Base-by-base conservation (phyloP, 2,113 vertebrate species). In the Pogonocichla stellata region DNA sequence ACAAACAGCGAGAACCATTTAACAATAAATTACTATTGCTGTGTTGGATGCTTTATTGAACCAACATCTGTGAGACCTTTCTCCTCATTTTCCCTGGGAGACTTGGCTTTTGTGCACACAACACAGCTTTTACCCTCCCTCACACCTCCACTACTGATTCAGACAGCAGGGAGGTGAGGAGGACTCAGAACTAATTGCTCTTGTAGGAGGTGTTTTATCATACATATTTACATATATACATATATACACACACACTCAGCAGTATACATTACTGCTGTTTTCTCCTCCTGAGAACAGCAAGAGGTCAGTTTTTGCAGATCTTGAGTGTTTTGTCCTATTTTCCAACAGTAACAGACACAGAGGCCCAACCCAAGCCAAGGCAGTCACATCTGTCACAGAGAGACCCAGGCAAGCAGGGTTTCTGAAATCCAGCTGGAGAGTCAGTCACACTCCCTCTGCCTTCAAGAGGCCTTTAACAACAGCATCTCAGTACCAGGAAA, bases 21-120 rank as follows among this genome's bases (percentile, higher is more conserved):
- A 79, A 86, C 22, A 72, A 69, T 53, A 83, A 67, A 67, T 47
- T 47, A 53, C 50, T 56, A 34, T 24, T 72, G n/a, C 48, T 61
- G 53, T 57, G 77, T 65, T 69, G 77, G 91, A 84, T 71, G 69
- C 48, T 87, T 92, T 84, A 92, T 60, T 94, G 93, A 96, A 84
- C 51, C 65, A 86, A 71, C 69, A 75, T 23, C 34, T 69, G 18
- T 15, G 43, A 91, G 31, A 67, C 82, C 73, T 60, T 91, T 80
- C 40, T 57, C 80, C 8, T 0, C 50, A 33, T 77, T 90, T 73
- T 70, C 78, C 62, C 66, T 34, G 18, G 24, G 58, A 82, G 56
- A 60, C 47, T 43, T 73, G 67, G 70, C 38, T 91, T 86, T 86
- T 90, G 84, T 54, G 62, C 85, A 74, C 26, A 77, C 25, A 90